phyloP scores from a whole-genome alignment of 2,888 invertebrate species.

The Cordilura impudica region DNA sequence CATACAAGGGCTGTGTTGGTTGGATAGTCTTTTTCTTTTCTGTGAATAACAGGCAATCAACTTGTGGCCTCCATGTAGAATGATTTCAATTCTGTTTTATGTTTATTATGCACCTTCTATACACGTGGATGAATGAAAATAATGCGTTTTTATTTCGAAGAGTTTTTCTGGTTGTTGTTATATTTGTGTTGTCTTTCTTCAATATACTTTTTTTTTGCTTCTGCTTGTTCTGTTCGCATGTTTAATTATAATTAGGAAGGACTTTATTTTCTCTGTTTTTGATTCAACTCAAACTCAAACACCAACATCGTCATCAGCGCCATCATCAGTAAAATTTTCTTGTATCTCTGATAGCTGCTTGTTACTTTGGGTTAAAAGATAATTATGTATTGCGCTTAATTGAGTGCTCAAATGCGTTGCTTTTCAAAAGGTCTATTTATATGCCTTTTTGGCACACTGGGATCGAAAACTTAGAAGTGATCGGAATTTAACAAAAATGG shows the following conservation, averaged over 20 bases:
- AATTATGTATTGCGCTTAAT: constrained; percentile 60
- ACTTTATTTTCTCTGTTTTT: constrained; percentile 35
- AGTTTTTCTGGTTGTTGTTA: constrained; percentile 30
- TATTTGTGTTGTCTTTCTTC: constrained; percentile 2
- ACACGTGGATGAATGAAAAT: constrained; percentile 57
- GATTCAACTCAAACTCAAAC: constrained; percentile 5
- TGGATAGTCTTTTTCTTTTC: not conserved
- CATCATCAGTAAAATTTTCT: constrained; percentile 21
- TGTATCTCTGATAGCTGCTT: constrained; percentile 26
- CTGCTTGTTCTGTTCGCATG: constrained; percentile 58
- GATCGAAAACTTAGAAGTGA: no score
- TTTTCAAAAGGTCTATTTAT: constrained; percentile 47
- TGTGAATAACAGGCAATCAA: constrained; percentile 27
- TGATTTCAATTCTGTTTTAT: not conserved
- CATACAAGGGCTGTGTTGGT: no score
- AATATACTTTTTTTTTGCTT: not conserved
- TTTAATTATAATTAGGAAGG: constrained; percentile 59
- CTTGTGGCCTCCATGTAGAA: constrained; percentile 15
- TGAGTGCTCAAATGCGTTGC: constrained; percentile 61
- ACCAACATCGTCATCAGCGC: constrained; percentile 13
- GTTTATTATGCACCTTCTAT: constrained; percentile 36
- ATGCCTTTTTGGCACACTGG: not conserved
- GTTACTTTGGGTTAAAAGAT: constrained; percentile 50
- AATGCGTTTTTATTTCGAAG: constrained; percentile 57
- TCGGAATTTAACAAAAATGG: no score